Percentiles rank a stretch among this genome's conserved stretches.
These are phyloP conservation scores for Poecilia wingei DNA, from an alignment of 2,797 vertebrate species.

Conservation along the genomic window DNA sequence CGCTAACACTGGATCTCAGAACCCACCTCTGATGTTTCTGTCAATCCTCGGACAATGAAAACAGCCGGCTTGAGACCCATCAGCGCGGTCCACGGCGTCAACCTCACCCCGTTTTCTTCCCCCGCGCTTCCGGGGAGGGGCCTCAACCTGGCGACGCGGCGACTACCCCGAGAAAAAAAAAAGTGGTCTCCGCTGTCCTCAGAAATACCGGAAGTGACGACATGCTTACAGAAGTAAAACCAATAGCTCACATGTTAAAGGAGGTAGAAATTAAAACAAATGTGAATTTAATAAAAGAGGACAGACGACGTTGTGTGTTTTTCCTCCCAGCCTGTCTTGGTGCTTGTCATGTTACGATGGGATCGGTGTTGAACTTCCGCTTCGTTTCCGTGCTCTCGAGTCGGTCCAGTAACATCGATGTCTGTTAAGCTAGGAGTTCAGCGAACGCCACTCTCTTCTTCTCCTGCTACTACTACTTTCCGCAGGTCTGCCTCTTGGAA, in stretches of 20 bases:
- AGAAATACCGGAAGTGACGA: conserved; percentile 69
- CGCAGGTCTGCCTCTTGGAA: conserved; percentile 57
- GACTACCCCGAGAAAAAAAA: not conserved
- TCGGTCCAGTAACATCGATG: conserved; percentile 48
- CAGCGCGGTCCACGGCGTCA: conserved; percentile 17
- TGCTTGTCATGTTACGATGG: conserved; percentile 82
- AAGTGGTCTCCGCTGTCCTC: conserved; percentile 36
- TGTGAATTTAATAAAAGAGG: conserved; percentile 51
- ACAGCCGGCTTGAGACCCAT: conserved; percentile 18
- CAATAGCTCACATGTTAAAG: conserved; percentile 26
- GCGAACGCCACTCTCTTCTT: conserved; percentile 43
- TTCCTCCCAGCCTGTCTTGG: conserved; percentile 75
- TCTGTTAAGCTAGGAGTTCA: conserved; percentile 45
- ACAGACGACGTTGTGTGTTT: conserved; percentile 61
- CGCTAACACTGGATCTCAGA: conserved; percentile 78
- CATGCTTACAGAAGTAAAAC: conserved; percentile 52
- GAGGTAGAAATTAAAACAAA: conserved; percentile 46
- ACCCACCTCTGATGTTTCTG: conserved; percentile 79
- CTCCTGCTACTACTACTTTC: conserved; percentile 63
- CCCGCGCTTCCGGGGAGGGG: not conserved
- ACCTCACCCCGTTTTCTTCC: conserved; percentile 18
- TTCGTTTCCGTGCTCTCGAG: conserved; percentile 38
- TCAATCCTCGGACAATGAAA: conserved; percentile 75
- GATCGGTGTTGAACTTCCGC: conserved; percentile 68
- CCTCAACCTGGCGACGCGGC: conserved; percentile 29